Evolutionary conservation across 2,888 invertebrate genomes (phyloP).

Genomic region (Spisula subtruncata): DNA sequence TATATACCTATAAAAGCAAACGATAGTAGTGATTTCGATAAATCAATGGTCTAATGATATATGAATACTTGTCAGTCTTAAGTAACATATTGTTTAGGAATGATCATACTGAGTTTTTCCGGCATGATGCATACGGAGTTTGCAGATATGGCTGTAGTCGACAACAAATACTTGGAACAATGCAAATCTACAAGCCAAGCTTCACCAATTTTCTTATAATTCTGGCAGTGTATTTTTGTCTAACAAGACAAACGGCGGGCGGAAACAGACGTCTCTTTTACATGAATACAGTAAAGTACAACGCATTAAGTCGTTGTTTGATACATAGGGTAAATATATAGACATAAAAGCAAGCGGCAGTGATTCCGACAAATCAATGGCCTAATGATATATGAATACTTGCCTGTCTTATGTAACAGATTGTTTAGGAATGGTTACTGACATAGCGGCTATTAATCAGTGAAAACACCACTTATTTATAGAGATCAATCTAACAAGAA

Average conservation of each 20-base stretch:
- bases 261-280: no score
- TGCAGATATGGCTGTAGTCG: background rate
- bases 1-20: background rate
- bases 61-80: conserved; percentile 4
- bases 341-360: background rate
- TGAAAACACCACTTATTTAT: background rate
- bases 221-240: no score
- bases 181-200: no score
- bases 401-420: conserved; percentile 13
- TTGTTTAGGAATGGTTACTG: background rate
- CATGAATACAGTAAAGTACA: no score
- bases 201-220: no score
- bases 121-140: no score
- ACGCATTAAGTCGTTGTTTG: no score
- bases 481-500: conserved; percentile 26
- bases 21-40: background rate
- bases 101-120: background rate
- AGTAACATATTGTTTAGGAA: background rate
- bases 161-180: background rate
- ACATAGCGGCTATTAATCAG: conserved; percentile 6
- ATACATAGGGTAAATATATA: background rate
- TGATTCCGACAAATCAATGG: background rate
- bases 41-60: conserved; percentile 13
- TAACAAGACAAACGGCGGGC: no score
- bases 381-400: conserved; percentile 11